phyloP scores from a whole-genome alignment of 2,888 invertebrate genomes.

The Chymomyza fuscimana region DNA sequence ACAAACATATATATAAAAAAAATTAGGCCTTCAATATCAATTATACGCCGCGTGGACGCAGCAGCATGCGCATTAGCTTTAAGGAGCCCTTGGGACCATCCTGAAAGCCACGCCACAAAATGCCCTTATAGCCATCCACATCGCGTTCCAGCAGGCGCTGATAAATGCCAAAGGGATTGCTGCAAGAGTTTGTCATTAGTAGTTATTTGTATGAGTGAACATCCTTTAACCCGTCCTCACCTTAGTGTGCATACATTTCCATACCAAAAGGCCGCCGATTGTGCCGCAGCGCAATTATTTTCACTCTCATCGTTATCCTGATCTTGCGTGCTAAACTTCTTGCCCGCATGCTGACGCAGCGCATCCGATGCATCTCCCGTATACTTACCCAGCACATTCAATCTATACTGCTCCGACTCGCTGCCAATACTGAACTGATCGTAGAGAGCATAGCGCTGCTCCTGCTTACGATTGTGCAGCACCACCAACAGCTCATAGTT shows the following conservation, averaged over 20 bases:
- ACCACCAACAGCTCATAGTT: slow-evolving; percentile 53
- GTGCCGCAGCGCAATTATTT: slow-evolving; percentile 43
- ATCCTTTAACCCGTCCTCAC: slow-evolving; percentile 23
- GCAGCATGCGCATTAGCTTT: slow-evolving; percentile 49
- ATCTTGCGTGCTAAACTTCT: slow-evolving; percentile 58
- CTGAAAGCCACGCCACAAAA: slow-evolving; percentile 59
- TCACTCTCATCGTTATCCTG: slow-evolving; percentile 46
- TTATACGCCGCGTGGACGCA: slow-evolving; percentile 45
- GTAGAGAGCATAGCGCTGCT: slow-evolving; percentile 49
- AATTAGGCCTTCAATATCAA: neutral
- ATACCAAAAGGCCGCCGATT: slow-evolving; percentile 61
- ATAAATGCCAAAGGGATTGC: slow-evolving; percentile 61
- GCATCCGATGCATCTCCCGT: slow-evolving; percentile 56
- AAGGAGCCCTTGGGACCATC: slow-evolving; percentile 62
- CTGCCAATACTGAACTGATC: slow-evolving; percentile 57
- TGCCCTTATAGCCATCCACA: slow-evolving; percentile 52
- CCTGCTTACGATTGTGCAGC: slow-evolving; percentile 54
- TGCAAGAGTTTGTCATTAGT: slow-evolving; percentile 12
- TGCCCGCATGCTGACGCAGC: slow-evolving; percentile 47
- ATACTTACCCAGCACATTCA: slow-evolving; percentile 52
- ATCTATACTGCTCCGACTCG: slow-evolving; percentile 52
- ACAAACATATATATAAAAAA: neutral
- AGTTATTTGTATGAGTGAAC: too few relatives aligned
- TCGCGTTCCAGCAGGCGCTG: slow-evolving; percentile 54
- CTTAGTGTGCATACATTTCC: slow-evolving; percentile 47